Evolutionary conservation across 2,797 vertebrate genomes (phyloP), one percentile per base, ranked within the genome.

Genomic region (Alosa sapidissima): DNA sequence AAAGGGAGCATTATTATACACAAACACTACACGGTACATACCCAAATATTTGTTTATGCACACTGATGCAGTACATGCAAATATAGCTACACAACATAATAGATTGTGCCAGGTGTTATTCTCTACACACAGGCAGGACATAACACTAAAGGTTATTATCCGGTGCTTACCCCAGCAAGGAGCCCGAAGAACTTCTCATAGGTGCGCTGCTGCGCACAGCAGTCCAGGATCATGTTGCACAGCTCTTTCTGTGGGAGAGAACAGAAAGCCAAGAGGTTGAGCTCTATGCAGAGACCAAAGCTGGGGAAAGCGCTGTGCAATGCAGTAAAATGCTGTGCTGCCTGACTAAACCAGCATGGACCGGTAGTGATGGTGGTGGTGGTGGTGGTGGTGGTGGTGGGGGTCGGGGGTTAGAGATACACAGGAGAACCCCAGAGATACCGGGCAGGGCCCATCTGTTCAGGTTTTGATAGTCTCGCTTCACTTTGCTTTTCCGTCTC

Each of bases 181-280:
- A 99, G 95, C 16, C 98, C 98, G 28, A 99, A 99, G 95, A 99
- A 99, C 93, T 99, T 99, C 91, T 99, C 98, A 0, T 99, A 99
- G 0, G 98, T 99, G 87, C 98, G 97, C 94, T 99, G 98, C 87
- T 99, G 98, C 90, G 98, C 98, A 91, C 98, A 99, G 92, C 98
- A 99, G 92, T 99, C 98, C 89, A 99, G 96, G 92, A 99, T 99
- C 98, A 99, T 99, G 94, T 99, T 99, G 91, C 98, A 99, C 86
- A 99, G 95, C 92, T 99, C 98, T 93, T 99, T 99, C 98, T 99
- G 93, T 92, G 92, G 89, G 86, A 88, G 85, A 85, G 33, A 58
- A 84, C 62, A 84, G 88, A 91, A 85, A 90, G 84, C n/a, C n/a
- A 10, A 62, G 58, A 62, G 58, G 58, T 24, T 62, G 1, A 24